These are phyloP conservation scores for Electrophaes corylata DNA, from an alignment of 2,888 invertebrate species.

Conservation along the genomic window DNA sequence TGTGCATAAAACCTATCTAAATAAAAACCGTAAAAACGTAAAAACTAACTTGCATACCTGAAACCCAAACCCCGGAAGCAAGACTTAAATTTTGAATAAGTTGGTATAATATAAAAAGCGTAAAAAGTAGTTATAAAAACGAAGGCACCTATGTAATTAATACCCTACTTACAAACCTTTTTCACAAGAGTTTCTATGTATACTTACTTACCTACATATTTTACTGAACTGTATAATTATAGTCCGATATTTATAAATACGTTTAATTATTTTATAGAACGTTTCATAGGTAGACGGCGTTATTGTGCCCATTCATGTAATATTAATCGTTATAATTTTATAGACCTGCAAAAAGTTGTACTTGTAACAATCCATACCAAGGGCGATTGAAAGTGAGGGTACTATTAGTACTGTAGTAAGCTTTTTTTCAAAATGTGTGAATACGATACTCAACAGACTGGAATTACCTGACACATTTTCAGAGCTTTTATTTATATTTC, in stretches of 20 bases:
- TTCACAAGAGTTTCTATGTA: constrained; percentile 1
- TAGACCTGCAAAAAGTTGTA: constrained; percentile 14
- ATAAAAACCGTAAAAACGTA: neutral
- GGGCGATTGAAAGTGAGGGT: constrained; percentile 33
- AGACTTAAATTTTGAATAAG: neutral
- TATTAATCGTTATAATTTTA: constrained; percentile 33
- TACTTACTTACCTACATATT: constrained; percentile 2
- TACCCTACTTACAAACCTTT: neutral
- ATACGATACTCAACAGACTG: too few species aligned
- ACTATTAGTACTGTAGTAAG: neutral
- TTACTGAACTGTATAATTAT: constrained; percentile 14
- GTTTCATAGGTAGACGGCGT: constrained; percentile 18
- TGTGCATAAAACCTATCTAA: too few species aligned
- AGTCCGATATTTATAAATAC: constrained; percentile 11
- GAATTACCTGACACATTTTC: too few species aligned
- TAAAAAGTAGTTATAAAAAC: neutral
- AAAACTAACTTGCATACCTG: neutral
- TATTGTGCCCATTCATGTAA: constrained; percentile 29
- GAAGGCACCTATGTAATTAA: too few species aligned
- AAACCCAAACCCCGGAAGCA: constrained; percentile 1
- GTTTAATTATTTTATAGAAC: constrained; percentile 7
- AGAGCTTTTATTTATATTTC: too few species aligned
- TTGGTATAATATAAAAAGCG: neutral
- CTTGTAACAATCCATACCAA: constrained; percentile 11
- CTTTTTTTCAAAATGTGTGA: too few species aligned